Evolutionary conservation across 2,113 vertebrate species (phyloP).

Genomic region (Nothoprocta pentlandii): DNA sequence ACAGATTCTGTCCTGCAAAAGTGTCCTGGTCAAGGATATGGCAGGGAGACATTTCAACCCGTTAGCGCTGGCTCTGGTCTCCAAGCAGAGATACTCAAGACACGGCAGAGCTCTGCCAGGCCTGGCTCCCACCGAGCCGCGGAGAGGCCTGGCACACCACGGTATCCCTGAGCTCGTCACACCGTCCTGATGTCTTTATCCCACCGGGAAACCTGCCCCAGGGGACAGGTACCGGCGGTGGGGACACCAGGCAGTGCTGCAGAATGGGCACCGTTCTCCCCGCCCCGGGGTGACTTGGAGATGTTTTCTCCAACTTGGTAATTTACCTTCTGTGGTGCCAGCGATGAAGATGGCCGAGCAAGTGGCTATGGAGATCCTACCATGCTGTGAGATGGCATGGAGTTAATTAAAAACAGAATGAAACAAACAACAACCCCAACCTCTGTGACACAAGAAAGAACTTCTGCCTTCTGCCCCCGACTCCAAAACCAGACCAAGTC

Average conservation of each 20-base stretch:
- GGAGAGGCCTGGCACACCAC: not conserved
- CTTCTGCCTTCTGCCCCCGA: not conserved
- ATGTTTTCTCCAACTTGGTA: not conserved
- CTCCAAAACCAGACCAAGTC: not conserved
- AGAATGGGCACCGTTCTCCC: not conserved
- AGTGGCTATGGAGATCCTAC: not conserved
- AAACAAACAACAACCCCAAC: not conserved
- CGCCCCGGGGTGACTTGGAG: not conserved
- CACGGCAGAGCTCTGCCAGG: conserved; percentile 52
- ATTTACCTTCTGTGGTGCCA: not conserved
- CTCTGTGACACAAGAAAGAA: not conserved
- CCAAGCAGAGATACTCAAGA: conserved; percentile 38
- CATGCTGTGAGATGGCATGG: conserved; percentile 56
- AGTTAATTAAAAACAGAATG: not conserved
- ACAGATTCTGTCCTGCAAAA: conserved; percentile 70
- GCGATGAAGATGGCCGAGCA: not conserved
- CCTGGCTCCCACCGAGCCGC: not conserved
- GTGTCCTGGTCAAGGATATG: conserved; percentile 6
- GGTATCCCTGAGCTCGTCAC: conserved; percentile 21
- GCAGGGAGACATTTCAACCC: not conserved
- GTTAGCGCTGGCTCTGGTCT: not conserved
- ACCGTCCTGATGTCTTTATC: not conserved
- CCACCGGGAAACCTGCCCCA: not conserved
- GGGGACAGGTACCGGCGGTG: not conserved
- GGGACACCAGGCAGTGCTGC: not conserved